Evolutionary conservation across 2,797 vertebrate genomes (phyloP).

Genomic region (Dallia pectoralis): DNA sequence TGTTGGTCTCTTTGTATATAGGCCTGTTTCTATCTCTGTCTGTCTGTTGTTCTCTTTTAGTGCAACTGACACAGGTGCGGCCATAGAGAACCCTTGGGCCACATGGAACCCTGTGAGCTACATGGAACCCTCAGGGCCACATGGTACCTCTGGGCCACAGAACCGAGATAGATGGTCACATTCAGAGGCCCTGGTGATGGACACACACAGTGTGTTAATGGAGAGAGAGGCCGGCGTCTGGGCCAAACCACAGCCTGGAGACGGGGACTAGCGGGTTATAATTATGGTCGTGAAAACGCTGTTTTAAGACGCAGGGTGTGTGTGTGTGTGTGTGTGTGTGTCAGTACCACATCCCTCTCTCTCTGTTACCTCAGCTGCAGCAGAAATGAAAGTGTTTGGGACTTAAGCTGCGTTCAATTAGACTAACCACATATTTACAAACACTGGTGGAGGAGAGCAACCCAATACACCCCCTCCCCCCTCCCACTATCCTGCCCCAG

Average conservation of each 20-base stretch:
- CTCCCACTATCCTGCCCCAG: no score
- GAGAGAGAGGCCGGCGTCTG: slow-evolving; percentile 63
- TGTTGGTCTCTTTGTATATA: not conserved
- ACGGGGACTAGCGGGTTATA: slow-evolving; percentile 66
- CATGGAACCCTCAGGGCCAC: no score
- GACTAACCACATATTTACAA: slow-evolving; percentile 76
- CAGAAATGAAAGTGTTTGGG: slow-evolving; percentile 69
- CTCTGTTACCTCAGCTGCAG: slow-evolving; percentile 51
- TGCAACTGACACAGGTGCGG: no score
- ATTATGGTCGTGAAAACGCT: slow-evolving; percentile 61
- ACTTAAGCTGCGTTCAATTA: slow-evolving; percentile 73
- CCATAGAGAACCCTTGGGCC: not conserved
- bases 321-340: slow-evolving; percentile 13
- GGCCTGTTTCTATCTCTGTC: slow-evolving; percentile 15
- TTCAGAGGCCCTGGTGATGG: slow-evolving; percentile 65
- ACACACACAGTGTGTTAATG: slow-evolving; percentile 72
- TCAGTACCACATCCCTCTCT: slow-evolving; percentile 40
- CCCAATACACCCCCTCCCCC: no score
- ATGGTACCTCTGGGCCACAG: no score
- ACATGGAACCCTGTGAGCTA: not conserved
- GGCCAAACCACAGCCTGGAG: slow-evolving; percentile 73
- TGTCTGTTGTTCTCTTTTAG: slow-evolving; percentile 30
- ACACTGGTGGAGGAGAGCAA: slow-evolving; percentile 62
- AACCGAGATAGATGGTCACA: slow-evolving; percentile 52
- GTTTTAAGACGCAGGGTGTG: slow-evolving; percentile 37